These are phyloP conservation scores for Puffinus mauretanicus DNA, from an alignment of 2,113 vertebrate genomes.

Conservation along the genomic window DNA sequence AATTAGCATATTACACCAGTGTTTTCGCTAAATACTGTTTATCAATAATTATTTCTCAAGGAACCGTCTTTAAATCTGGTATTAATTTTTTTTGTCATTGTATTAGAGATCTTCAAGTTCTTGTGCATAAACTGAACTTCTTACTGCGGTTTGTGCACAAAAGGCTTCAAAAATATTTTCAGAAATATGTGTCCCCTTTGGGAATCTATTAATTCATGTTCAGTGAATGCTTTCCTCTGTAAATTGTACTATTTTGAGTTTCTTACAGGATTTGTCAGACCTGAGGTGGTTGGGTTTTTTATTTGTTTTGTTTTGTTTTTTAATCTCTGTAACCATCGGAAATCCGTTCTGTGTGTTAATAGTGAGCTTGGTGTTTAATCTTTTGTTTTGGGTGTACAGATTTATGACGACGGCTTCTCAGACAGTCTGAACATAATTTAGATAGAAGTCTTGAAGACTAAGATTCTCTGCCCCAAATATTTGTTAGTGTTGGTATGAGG, in stretches of 20 bases:
- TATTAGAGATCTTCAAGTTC: not conserved
- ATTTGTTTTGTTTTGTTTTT: not conserved
- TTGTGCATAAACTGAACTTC: not conserved
- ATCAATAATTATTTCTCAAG: not conserved
- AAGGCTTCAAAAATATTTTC: not conserved
- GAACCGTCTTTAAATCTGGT: not conserved
- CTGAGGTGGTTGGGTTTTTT: not conserved
- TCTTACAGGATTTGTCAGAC: not conserved
- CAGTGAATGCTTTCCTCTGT: not conserved
- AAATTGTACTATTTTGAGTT: not conserved
- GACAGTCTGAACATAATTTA: not conserved
- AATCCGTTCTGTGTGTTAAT: not conserved
- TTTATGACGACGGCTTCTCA: not conserved
- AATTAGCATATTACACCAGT: not conserved
- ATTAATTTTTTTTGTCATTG: rapidly evolving
- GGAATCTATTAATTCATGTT: not conserved
- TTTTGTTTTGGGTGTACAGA: not conserved
- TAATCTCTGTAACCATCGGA: not conserved
- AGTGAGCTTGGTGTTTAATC: not conserved
- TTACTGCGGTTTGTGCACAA: not conserved
- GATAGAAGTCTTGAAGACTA: not conserved
- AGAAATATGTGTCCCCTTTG: not conserved
- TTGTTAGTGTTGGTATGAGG: slow-evolving; percentile 8
- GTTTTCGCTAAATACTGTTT: not conserved
- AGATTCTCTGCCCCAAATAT: not conserved